Evolutionary conservation across 2,113 vertebrate genomes (phyloP).

Genomic region (Sebastes schlegelii): DNA sequence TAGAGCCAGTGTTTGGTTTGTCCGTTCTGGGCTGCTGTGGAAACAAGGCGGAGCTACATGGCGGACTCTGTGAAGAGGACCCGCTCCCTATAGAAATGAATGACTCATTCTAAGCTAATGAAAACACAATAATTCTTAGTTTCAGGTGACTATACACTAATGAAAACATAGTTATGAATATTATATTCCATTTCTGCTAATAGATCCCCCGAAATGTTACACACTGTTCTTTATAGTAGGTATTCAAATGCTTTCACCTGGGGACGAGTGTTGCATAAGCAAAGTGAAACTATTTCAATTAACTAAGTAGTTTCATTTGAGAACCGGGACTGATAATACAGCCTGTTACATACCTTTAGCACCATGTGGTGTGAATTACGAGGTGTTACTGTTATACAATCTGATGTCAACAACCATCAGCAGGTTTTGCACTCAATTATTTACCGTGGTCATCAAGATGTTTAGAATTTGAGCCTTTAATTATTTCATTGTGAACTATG

Average conservation of each 20-base stretch:
- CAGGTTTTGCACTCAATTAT: background rate
- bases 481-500: background rate
- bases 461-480: background rate
- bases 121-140: too few relatives aligned
- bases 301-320: background rate
- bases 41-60: too few relatives aligned
- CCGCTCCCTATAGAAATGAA: too few relatives aligned
- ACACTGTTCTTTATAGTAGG: too few relatives aligned
- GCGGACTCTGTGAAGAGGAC: too few relatives aligned
- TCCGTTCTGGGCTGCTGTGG: too few relatives aligned
- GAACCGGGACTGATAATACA: background rate
- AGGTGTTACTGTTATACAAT: conserved; percentile 1
- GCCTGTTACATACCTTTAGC: background rate
- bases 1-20: too few relatives aligned
- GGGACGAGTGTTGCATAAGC: background rate
- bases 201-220: too few relatives aligned
- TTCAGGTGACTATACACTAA: too few relatives aligned
- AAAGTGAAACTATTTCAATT: background rate
- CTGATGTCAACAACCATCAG: background rate
- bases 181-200: too few relatives aligned
- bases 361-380: background rate
- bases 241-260: background rate
- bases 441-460: background rate
- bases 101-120: too few relatives aligned
- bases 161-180: too few relatives aligned